Percentiles rank a stretch among this genome's conserved stretches.
phyloP scores from a whole-genome alignment of 2,888 invertebrate species.

The Agrotis exclamationis region DNA sequence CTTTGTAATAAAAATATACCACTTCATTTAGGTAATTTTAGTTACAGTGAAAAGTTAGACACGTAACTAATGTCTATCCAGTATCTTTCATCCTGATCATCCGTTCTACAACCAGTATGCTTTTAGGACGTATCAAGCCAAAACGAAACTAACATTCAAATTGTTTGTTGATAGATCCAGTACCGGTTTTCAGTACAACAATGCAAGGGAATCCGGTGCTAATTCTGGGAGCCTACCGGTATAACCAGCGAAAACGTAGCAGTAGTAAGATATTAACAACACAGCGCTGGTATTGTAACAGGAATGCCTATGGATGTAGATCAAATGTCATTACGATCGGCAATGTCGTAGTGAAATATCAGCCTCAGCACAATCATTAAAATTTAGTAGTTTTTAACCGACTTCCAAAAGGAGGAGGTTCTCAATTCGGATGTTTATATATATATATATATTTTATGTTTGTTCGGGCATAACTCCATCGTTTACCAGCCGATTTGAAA shows the following conservation, averaged over 20 bases:
- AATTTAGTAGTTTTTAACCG: background rate
- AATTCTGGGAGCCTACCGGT: conserved; percentile 44
- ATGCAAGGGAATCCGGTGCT: conserved; percentile 48
- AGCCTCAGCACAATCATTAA: conserved; percentile 16
- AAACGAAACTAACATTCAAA: background rate
- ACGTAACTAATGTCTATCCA: no score
- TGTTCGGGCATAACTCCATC: no score
- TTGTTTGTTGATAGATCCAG: conserved; percentile 5
- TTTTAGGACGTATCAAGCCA: background rate
- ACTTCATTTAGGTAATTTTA: background rate
- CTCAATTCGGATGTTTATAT: no score
- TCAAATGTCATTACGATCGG: background rate
- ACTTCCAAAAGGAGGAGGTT: no score
- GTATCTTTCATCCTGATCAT: no score
- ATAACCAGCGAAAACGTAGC: conserved; percentile 17
- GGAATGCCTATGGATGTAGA: conserved; percentile 18
- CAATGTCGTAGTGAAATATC: conserved; percentile 4
- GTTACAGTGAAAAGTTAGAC: no score
- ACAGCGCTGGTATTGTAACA: conserved; percentile 26
- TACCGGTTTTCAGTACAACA: conserved; percentile 37
- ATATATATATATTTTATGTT: no score
- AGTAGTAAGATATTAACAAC: background rate
- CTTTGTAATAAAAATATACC: background rate
- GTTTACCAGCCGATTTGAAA: no score
- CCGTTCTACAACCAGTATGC: background rate